Conservation (phyloP, 2,797 vertebrate species). For the Hybognathus amarus region DNA sequence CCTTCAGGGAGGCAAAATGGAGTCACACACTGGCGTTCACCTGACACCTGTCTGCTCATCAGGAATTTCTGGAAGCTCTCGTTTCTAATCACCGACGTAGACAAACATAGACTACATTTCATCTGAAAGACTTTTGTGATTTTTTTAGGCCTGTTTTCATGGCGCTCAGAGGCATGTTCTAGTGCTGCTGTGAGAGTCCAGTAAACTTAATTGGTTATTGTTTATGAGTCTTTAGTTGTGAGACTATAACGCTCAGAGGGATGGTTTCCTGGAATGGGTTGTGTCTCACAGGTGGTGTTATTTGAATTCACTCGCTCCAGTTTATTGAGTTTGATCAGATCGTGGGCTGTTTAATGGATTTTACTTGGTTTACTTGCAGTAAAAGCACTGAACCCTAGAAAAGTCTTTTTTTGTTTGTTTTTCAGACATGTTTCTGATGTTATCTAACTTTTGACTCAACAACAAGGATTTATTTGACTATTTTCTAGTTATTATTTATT, state of each 20-base stretch:
- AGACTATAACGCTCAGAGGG: constrained; percentile 6
- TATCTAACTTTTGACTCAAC: not conserved
- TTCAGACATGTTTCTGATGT: not conserved
- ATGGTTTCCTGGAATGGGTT: constrained; percentile 5
- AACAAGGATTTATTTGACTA: not conserved
- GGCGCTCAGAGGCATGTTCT: not conserved
- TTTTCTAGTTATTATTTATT: not conserved
- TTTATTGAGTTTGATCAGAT: constrained; percentile 17
- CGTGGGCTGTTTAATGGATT: not conserved
- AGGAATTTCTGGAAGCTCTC: constrained; percentile 30
- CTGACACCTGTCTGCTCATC: constrained; percentile 4
- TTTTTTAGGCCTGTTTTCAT: not conserved
- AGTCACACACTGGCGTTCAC: not conserved
- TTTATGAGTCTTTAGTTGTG: constrained; percentile 13
- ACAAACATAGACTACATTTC: not conserved
- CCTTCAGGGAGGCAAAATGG: not conserved
- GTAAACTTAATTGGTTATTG: not conserved
- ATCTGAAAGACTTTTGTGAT: not conserved
- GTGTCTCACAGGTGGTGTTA: constrained; percentile 1
- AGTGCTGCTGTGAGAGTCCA: not conserved
- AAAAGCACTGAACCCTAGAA: not conserved
- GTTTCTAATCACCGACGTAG: not conserved
- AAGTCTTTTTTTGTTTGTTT: rapidly evolving
- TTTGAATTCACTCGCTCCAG: not conserved
- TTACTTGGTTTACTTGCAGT: not conserved